These are phyloP conservation scores for Eulemur rubriventer DNA, from an alignment of 2,797 vertebrate species.

Conservation along the genomic window DNA sequence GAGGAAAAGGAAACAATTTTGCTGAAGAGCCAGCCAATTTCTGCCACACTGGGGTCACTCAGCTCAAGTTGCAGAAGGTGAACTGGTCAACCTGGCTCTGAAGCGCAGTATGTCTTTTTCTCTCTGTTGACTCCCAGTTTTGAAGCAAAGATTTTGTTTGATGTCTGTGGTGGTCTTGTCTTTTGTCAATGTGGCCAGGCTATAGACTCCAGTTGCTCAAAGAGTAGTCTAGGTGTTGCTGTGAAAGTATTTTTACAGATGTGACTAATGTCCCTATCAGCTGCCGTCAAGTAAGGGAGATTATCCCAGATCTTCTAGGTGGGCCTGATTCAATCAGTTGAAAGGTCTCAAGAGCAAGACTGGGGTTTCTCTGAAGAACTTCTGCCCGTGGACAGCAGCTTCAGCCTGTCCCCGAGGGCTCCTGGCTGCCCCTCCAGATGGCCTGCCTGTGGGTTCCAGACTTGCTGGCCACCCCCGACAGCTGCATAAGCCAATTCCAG, in stretches of 20 bases:
- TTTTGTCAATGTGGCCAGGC: neutral
- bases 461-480: neutral
- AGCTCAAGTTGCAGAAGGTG: neutral
- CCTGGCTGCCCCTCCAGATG: neutral
- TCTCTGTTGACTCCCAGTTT: neutral
- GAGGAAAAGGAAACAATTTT: neutral
- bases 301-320: neutral
- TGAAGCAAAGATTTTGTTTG: neutral
- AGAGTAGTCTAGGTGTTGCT: neutral
- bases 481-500: neutral
- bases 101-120: neutral
- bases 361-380: neutral
- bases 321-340: neutral
- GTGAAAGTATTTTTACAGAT: neutral
- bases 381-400: neutral
- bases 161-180: neutral
- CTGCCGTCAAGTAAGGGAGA: neutral
- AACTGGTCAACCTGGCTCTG: neutral
- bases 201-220: neutral
- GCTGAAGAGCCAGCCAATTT: neutral
- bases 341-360: neutral
- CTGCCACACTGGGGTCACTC: neutral
- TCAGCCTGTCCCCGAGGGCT: neutral
- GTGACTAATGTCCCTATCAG: neutral
- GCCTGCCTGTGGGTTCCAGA: neutral